Percentiles rank a stretch among this genome's conserved stretches.
phyloP scores from a whole-genome alignment of 2,888 invertebrate species.

The Drosophila lutescens region DNA sequence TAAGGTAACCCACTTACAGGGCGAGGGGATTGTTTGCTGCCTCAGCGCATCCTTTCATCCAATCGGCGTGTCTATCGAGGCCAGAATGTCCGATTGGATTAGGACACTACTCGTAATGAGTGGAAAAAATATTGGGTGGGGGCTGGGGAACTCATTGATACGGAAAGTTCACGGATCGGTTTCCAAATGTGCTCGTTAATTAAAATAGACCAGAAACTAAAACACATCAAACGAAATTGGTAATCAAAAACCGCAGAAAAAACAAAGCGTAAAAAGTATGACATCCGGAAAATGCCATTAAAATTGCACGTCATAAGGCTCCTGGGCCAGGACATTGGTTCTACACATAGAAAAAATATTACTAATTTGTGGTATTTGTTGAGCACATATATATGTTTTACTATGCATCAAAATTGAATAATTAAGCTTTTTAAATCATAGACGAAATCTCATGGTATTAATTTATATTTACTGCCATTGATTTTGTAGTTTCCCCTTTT shows the following conservation, averaged over 20 bases:
- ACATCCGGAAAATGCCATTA: slow-evolving; percentile 52
- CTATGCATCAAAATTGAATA: too few species aligned
- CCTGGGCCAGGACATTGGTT: slow-evolving; percentile 14
- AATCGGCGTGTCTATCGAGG: not conserved
- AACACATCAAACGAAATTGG: slow-evolving; percentile 18
- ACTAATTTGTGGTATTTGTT: too few species aligned
- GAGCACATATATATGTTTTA: too few species aligned
- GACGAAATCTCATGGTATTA: too few species aligned
- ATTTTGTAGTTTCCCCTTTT: not conserved
- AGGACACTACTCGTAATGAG: slow-evolving; percentile 27
- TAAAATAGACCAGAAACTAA: slow-evolving; percentile 57
- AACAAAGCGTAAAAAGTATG: slow-evolving; percentile 6
- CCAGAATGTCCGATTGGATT: slow-evolving; percentile 38
- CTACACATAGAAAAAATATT: slow-evolving; percentile 2
- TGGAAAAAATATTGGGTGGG: not conserved
- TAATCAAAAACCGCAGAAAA: slow-evolving; percentile 31
- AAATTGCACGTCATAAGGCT: slow-evolving; percentile 41
- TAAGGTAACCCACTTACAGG: slow-evolving; percentile 28
- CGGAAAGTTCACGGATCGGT: slow-evolving; percentile 11
- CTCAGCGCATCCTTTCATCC: slow-evolving; percentile 24
- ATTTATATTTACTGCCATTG: too few species aligned
- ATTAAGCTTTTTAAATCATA: too few species aligned
- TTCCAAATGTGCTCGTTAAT: slow-evolving; percentile 45
- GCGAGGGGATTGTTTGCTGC: slow-evolving; percentile 5
- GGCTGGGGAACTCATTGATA: not conserved